Base-by-base conservation (phyloP, 2,888 invertebrate genomes). In the Cremastobaeus sp. region DNA sequence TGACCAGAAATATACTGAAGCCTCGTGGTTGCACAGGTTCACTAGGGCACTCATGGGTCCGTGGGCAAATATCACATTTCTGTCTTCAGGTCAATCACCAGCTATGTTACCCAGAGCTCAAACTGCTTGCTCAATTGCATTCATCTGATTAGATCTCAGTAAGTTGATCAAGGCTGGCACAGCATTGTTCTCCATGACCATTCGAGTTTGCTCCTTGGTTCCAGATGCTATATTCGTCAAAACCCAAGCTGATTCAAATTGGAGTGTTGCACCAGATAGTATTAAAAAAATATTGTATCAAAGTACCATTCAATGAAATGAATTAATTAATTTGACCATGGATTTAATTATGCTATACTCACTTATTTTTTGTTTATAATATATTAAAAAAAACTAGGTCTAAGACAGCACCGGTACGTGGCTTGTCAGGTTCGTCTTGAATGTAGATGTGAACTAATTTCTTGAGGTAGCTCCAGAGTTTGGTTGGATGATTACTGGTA, bases 91-190 rank as follows among this genome's bases (percentile, higher is more conserved):
- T 0, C 96, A 95, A 87, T 96, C 96, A 28, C 98, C 98, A 5
- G 98, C 97, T 80, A 99, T 96, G 89, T 99, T 99, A 76, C 97
- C 97, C n/a, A 98, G 89, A 0, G 98, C 98, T 99, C 96, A 98
- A 0, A 97, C 95, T n/a, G 96, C 93, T 87, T 98, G 97, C 84
- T 98, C 97, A 0, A 95, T 93, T 0, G 95, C 92, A 77, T 93
- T 91, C 0, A 91, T 88, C 32, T 92, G 89, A 1, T 90, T 88
- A 0, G 95, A 93, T 4, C 90, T 88, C 0, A 98, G 88, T 9
- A 99, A 89, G n/a, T 89, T 85, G 15, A 97, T 91, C 52, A 99
- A 91, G 68, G 93, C 92, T 0, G 95, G 94, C 15, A 99, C 91
- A 0, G 96, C 97, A n/a, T 95, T 95, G 30, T 93, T 91, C 85